A percentile compares a stretch with the other conserved stretches of the same genome.
Conservation (phyloP, 2,888 invertebrate species). For the Athrips mouffetella region DNA sequence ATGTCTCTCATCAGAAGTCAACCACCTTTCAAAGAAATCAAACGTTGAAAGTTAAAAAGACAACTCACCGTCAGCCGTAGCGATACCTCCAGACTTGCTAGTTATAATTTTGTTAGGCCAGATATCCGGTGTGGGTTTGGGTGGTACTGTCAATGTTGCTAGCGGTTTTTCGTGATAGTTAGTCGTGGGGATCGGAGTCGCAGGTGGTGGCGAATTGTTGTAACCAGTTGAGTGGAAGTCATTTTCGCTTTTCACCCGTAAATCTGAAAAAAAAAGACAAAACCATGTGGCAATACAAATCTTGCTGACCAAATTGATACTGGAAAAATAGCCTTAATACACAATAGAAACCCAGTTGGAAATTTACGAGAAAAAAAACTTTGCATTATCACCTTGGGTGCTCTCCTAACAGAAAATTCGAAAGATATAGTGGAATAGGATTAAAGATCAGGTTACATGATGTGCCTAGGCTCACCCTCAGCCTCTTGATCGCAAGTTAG, state of each 20-base stretch:
- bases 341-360: no score
- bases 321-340: no score
- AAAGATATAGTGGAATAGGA: no score
- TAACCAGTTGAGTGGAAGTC: slow-evolving; percentile 73
- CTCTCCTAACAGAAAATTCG: no score
- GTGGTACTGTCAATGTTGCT: slow-evolving; percentile 71
- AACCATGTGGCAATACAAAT: no score
- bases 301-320: neutral
- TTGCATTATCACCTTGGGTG: no score
- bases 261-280: slow-evolving; percentile 75
- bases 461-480: no score
- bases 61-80: slow-evolving; percentile 88
- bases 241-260: slow-evolving; percentile 86
- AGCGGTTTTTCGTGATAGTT: slow-evolving; percentile 69
- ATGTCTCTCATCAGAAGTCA: neutral
- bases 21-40: neutral
- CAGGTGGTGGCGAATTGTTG: slow-evolving; percentile 79
- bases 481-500: no score
- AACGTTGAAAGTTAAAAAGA: neutral
- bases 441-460: no score
- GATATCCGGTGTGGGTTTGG: slow-evolving; percentile 78
- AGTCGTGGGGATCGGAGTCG: slow-evolving; percentile 67
- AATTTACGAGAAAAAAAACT: no score
- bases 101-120: slow-evolving; percentile 81
- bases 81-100: slow-evolving; percentile 88